Percentiles rank a stretch among this genome's conserved stretches.
phyloP scores from a whole-genome alignment of 1,140 invertebrate genomes.

The Lucilia cuprina region DNA sequence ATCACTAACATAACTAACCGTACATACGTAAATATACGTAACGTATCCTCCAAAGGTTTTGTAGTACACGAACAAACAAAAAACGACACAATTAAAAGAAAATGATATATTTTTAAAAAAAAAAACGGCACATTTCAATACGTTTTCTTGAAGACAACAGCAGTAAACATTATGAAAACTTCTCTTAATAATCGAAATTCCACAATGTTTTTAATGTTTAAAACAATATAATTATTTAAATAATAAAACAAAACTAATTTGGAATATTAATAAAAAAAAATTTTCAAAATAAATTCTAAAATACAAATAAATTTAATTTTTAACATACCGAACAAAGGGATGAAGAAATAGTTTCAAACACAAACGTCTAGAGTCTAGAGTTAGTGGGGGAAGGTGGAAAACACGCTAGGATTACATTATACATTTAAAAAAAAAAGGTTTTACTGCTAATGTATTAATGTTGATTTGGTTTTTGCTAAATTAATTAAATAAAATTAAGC shows the following conservation, averaged over 20 bases:
- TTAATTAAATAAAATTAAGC: neutral
- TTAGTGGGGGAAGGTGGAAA: neutral
- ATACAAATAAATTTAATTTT: neutral
- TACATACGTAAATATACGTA: too few relatives aligned
- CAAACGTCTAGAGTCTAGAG: neutral
- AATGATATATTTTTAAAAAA: too few relatives aligned
- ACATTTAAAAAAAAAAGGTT: neutral
- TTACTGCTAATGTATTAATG: neutral
- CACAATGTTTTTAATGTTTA: too few relatives aligned
- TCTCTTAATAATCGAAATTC: too few relatives aligned
- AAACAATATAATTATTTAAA: neutral
- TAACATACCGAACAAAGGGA: conserved; percentile 3
- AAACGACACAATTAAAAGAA: too few relatives aligned
- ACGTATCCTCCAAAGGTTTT: too few relatives aligned
- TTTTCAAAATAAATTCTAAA: neutral
- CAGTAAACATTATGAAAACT: too few relatives aligned
- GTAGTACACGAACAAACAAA: neutral
- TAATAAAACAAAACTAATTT: neutral
- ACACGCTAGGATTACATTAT: neutral
- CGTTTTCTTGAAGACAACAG: too few relatives aligned
- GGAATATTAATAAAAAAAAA: neutral
- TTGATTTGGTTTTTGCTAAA: conserved; percentile 3
- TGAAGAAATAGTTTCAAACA: neutral
- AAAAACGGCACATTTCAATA: too few relatives aligned
- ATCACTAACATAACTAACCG: neutral